A percentile compares a stretch with the other conserved stretches of the same genome.
Conservation (phyloP, 2,888 invertebrate species). For the Luperina nickerlii region DNA sequence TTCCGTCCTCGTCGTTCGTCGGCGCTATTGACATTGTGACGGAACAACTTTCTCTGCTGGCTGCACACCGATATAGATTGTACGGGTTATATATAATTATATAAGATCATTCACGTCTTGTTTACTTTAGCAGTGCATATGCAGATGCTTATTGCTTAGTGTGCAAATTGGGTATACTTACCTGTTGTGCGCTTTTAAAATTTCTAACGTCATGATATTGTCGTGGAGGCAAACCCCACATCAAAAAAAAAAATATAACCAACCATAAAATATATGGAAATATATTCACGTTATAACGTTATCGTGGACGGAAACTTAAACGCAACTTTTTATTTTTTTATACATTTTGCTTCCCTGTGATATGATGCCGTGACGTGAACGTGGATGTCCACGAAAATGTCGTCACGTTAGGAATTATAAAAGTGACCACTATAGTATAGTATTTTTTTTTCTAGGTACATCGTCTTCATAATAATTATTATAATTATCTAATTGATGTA, state of each 20-base stretch:
- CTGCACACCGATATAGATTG: slow-evolving; percentile 48
- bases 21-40: slow-evolving; percentile 72
- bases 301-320: neutral
- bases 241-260: no score
- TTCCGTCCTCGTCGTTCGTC: slow-evolving; percentile 65
- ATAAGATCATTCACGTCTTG: slow-evolving; percentile 47
- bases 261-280: neutral
- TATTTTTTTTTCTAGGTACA: no score
- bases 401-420: neutral
- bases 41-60: slow-evolving; percentile 70
- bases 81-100: slow-evolving; percentile 46
- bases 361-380: neutral
- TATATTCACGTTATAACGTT: neutral
- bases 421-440: neutral
- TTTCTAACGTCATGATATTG: neutral
- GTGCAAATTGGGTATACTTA: neutral
- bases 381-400: neutral
- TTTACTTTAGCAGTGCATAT: slow-evolving; percentile 24
- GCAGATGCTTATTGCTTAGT: neutral
- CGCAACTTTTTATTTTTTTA: neutral
- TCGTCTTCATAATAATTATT: no score
- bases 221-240: neutral
- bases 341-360: no score
- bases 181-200: no score
- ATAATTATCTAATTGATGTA: no score